phyloP scores from a whole-genome alignment of 2,888 invertebrate species.

The Automeris io region DNA sequence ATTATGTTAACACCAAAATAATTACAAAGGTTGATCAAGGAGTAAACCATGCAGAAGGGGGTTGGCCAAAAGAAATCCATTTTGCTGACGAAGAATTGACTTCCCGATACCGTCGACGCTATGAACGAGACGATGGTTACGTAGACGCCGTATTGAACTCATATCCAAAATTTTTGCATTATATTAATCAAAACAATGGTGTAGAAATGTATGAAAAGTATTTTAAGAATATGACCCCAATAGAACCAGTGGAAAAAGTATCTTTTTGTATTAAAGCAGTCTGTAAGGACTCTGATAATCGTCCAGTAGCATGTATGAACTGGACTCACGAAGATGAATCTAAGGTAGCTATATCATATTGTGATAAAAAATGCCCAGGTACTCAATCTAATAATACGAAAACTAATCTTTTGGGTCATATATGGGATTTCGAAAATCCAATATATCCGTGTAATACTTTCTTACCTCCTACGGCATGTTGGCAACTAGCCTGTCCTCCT shows the following conservation, averaged over 20 bases:
- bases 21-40: conserved; percentile 69
- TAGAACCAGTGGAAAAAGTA: conserved; percentile 63
- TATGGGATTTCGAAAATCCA: conserved; percentile 78
- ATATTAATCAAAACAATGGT: conserved; percentile 84
- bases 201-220: conserved; percentile 86
- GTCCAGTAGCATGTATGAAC: conserved; percentile 73
- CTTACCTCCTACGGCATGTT: conserved; percentile 35
- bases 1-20: conserved; percentile 75
- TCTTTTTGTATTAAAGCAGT: conserved; percentile 77
- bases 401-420: conserved; percentile 76
- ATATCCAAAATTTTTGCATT: conserved; percentile 74
- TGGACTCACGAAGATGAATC: conserved; percentile 81
- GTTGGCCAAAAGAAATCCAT: conserved; percentile 86
- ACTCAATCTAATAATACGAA: conserved; percentile 21
- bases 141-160: conserved; percentile 77
- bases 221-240: conserved; percentile 73
- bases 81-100: conserved; percentile 81
- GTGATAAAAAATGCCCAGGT: conserved; percentile 38
- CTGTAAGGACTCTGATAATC: conserved; percentile 73
- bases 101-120: conserved; percentile 81
- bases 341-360: conserved; percentile 80
- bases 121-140: conserved; percentile 86
- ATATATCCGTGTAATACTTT: conserved; percentile 24
- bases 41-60: conserved; percentile 85
- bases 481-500: conserved; percentile 41